Conservation (phyloP, 2,797 vertebrate genomes). For the Tadarida brasiliensis region DNA sequence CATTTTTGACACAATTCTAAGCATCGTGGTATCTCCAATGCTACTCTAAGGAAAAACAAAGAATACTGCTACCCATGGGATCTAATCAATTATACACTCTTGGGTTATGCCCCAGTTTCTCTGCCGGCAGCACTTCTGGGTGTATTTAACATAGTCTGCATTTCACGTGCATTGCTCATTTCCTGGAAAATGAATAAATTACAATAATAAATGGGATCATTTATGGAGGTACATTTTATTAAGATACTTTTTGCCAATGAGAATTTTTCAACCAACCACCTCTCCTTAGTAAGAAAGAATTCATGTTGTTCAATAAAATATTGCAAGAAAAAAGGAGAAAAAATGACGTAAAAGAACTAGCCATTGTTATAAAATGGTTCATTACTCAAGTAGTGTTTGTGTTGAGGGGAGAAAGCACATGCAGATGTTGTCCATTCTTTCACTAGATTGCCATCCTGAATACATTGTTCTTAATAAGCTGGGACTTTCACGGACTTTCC, state of each 20-base stretch:
- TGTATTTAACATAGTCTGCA: not conserved
- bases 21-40: not conserved
- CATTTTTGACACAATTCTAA: conserved; percentile 52
- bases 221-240: conserved; percentile 24
- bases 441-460: not conserved
- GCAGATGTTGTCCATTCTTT: not conserved
- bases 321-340: not conserved
- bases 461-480: conserved; percentile 10
- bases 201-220: conserved; percentile 35
- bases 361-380: conserved; percentile 25
- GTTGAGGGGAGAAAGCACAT: not conserved
- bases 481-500: not conserved
- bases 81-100: not conserved
- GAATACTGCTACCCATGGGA: not conserved
- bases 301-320: not conserved
- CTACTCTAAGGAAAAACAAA: not conserved
- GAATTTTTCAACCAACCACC: not conserved
- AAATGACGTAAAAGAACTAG: conserved; percentile 4
- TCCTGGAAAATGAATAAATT: conserved; percentile 22
- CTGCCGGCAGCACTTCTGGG: not conserved
- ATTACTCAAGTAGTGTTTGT: conserved; percentile 39
- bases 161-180: conserved; percentile 9
- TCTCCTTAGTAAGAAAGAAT: conserved; percentile 10
- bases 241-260: conserved; percentile 28
- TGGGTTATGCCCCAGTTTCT: not conserved